These are phyloP conservation scores for Dascyllus trimaculatus DNA, from an alignment of 2,113 vertebrate species.

Conservation along the genomic window DNA sequence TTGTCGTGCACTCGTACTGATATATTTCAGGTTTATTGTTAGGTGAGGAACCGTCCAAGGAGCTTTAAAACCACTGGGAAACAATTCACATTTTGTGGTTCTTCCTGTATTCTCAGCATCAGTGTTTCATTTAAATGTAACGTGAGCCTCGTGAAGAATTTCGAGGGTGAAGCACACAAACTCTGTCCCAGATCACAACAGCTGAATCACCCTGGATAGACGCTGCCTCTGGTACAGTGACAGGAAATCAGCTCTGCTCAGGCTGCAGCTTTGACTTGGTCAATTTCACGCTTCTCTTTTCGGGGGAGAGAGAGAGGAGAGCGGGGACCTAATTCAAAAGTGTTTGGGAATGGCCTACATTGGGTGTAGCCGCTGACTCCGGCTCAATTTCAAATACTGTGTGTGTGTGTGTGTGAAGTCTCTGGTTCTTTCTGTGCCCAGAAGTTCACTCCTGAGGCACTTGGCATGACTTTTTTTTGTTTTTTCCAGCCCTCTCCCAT, in stretches of 20 bases:
- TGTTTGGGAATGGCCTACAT: constrained; percentile 55
- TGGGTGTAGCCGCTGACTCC: constrained; percentile 39
- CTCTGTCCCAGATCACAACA: constrained; percentile 30
- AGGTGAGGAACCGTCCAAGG: neutral
- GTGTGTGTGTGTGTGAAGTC: neutral
- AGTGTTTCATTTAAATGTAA: constrained; percentile 2
- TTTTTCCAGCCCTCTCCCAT: constrained; percentile 25
- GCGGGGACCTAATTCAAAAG: constrained; percentile 36
- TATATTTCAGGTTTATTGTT: neutral
- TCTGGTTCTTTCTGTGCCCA: constrained; percentile 24
- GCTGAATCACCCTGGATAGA: constrained; percentile 24
- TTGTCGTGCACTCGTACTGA: neutral
- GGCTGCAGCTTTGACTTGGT: constrained; percentile 57
- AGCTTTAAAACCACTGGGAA: neutral
- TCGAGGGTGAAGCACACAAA: constrained; percentile 41
- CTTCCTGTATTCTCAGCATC: neutral
- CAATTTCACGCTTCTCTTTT: constrained; percentile 66
- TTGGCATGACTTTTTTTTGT: constrained; percentile 28
- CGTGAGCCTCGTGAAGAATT: constrained; percentile 6
- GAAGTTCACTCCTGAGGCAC: constrained; percentile 41
- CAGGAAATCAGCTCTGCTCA: constrained; percentile 62
- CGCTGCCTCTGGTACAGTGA: constrained; percentile 34
- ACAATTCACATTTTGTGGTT: neutral
- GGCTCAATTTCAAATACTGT: constrained; percentile 44
- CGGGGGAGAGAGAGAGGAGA: constrained; percentile 31